These are phyloP conservation scores for Acholoe squamosa DNA, from an alignment of 2,888 invertebrate genomes.

Conservation along the genomic window DNA sequence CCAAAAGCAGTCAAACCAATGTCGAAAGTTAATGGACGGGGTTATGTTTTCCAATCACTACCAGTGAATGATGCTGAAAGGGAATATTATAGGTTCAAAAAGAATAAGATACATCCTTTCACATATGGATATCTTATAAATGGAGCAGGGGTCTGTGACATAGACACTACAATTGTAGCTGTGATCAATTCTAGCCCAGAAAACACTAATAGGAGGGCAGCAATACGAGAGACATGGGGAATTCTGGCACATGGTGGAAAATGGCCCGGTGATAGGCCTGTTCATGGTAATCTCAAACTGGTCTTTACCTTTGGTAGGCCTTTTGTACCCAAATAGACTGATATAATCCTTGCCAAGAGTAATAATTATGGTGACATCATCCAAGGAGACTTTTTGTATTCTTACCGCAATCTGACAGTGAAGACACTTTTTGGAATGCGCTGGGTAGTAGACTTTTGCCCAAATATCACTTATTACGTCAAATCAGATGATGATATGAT, in stretches of 20 bases:
- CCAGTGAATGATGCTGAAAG: no score
- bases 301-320: constrained; percentile 70
- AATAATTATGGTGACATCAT: constrained; percentile 66
- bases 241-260: constrained; percentile 35
- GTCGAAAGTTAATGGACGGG: background rate
- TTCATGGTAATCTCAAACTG: constrained; percentile 60
- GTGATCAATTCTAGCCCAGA: constrained; percentile 85
- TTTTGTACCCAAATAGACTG: constrained; percentile 59
- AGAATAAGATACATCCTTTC: constrained; percentile 5
- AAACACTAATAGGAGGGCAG: constrained; percentile 85
- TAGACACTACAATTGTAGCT: no score
- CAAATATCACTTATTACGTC: constrained; percentile 66
- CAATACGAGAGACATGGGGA: no score
- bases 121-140: constrained; percentile 39
- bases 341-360: constrained; percentile 63
- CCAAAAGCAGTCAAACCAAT: background rate
- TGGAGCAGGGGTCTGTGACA: constrained; percentile 25
- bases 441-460: constrained; percentile 68
- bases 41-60: constrained; percentile 42
- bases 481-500: no score
- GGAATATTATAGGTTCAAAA: background rate
- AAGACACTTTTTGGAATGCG: constrained; percentile 70
- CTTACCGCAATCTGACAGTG: no score
- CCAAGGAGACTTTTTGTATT: constrained; percentile 69
- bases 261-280: constrained; percentile 65